phyloP scores from a whole-genome alignment of 2,797 vertebrate genomes.

The Erpetoichthys calabaricus region DNA sequence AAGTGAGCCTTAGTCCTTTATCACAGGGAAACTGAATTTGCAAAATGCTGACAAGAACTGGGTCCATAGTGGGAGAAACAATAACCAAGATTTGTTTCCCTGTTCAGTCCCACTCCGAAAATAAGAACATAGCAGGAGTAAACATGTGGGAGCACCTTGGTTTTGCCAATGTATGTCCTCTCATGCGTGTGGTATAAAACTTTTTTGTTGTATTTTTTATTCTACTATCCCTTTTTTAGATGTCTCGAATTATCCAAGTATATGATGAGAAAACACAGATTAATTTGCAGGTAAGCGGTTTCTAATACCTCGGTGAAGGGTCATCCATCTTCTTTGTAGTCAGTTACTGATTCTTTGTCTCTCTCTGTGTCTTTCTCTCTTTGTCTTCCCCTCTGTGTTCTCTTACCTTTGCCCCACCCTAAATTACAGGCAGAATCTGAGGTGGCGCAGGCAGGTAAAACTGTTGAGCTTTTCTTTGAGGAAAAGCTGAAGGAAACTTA shows the following conservation, averaged over 20 bases:
- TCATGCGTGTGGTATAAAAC: slow-evolving; percentile 54
- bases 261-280: slow-evolving; percentile 99
- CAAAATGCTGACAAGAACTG: no score
- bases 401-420: slow-evolving; percentile 10
- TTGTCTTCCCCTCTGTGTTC: slow-evolving; percentile 13
- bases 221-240: slow-evolving; percentile 98
- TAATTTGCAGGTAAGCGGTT: slow-evolving; percentile 97
- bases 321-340: slow-evolving; percentile 30
- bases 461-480: slow-evolving; percentile 84
- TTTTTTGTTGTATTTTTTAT: slow-evolving; percentile 80
- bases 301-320: slow-evolving; percentile 68
- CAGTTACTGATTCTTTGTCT: slow-evolving; percentile 33
- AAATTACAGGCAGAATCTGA: slow-evolving; percentile 82
- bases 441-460: slow-evolving; percentile 90
- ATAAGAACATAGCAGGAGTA: no score
- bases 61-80: no score
- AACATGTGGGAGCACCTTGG: background rate
- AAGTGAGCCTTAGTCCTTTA: no score
- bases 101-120: no score
- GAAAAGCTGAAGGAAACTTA: slow-evolving; percentile 84
- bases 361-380: slow-evolving; percentile 58
- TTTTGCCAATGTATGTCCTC: slow-evolving; percentile 13
- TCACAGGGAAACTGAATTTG: no score
- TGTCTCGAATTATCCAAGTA: slow-evolving; percentile 99
- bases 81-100: no score